These are phyloP conservation scores for Pseudochirops cupreus DNA, from an alignment of 2,797 vertebrate species.

Conservation along the genomic window DNA sequence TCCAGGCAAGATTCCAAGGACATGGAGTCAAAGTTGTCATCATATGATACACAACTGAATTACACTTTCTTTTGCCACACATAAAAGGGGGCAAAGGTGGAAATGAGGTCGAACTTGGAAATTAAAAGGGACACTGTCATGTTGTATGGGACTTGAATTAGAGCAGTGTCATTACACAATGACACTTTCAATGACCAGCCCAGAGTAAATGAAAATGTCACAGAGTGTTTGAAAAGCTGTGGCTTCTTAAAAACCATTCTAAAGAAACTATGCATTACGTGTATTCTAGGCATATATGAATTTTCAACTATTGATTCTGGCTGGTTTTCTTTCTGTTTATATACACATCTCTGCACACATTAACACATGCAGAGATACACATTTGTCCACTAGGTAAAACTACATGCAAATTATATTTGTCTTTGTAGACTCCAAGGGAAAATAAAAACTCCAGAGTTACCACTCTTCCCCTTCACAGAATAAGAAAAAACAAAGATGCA, in stretches of 20 bases:
- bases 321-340: not conserved
- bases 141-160: conserved; percentile 41
- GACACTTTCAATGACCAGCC: conserved; percentile 52
- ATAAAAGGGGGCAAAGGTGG: conserved; percentile 60
- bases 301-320: conserved; percentile 36
- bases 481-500: not conserved
- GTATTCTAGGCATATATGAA: conserved; percentile 2
- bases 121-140: conserved; percentile 41
- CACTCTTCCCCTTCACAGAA: not conserved
- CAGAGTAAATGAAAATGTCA: conserved; percentile 49
- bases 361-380: not conserved
- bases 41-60: conserved; percentile 54
- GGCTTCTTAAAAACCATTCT: conserved; percentile 35
- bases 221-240: conserved; percentile 22
- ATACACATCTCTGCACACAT: not conserved
- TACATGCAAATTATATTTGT: not conserved
- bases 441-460: conserved; percentile 2
- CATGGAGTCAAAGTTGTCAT: conserved; percentile 61
- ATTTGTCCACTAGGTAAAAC: not conserved
- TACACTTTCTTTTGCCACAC: conserved; percentile 62
- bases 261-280: conserved; percentile 16
- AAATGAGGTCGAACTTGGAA: conserved; percentile 45
- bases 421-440: conserved; percentile 43
- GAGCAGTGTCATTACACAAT: conserved; percentile 24
- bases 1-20: conserved; percentile 66